phyloP scores from a whole-genome alignment of 2,888 invertebrate genomes.

The Trisateles emortualis region DNA sequence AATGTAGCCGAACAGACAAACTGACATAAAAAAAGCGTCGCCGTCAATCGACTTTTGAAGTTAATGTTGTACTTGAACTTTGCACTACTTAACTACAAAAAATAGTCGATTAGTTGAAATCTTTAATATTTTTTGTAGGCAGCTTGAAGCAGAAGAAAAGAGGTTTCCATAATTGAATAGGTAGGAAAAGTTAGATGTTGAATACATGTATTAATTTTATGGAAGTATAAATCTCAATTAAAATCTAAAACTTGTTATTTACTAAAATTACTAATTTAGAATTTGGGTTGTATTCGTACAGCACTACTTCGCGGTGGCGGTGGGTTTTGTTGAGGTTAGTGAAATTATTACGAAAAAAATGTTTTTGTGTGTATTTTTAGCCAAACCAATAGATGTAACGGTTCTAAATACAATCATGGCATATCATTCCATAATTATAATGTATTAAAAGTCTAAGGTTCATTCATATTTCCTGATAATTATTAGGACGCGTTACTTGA shows the following conservation, averaged over 20 bases:
- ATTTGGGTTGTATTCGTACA: conserved; percentile 24
- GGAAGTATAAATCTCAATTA: neutral
- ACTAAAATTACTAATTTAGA: neutral
- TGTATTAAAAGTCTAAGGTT: conserved; percentile 47
- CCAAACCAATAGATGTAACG: conserved; percentile 27
- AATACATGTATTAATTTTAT: no score
- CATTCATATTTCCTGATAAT: conserved; percentile 68
- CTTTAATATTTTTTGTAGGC: no score
- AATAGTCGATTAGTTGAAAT: no score
- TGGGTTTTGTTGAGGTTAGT: conserved; percentile 81
- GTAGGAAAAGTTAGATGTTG: no score
- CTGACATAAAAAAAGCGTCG: no score
- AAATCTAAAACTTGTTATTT: neutral
- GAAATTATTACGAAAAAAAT: conserved; percentile 61
- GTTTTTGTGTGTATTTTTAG: conserved; percentile 55
- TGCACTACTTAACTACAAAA: no score
- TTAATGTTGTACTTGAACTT: no score
- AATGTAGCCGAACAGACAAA: neutral
- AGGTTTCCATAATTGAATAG: no score
- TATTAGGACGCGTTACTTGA: conserved; percentile 78
- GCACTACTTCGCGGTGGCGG: conserved; percentile 74
- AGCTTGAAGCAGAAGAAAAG: no score
- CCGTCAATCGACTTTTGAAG: no score
- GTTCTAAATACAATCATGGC: conserved; percentile 18
- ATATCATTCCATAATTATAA: conserved; percentile 21